A percentile compares a stretch with the other conserved stretches of the same genome.
These are phyloP conservation scores for Philantomba maxwellii DNA, from an alignment of 2,113 vertebrate species.

Conservation along the genomic window DNA sequence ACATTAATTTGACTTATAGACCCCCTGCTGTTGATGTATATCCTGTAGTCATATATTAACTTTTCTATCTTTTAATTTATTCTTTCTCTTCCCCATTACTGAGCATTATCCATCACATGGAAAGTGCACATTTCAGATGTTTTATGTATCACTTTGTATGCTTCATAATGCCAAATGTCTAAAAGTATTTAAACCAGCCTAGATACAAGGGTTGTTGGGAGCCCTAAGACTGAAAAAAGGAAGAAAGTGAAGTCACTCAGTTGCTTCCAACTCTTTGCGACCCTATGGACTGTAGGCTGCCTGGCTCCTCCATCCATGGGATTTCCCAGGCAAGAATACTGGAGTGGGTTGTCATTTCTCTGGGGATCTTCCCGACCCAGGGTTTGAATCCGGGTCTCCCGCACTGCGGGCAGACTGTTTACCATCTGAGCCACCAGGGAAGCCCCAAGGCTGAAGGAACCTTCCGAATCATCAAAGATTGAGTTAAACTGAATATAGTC, in stretches of 20 bases:
- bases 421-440: not conserved
- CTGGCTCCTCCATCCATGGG: not conserved
- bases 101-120: not conserved
- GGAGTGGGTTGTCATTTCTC: not conserved
- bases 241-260: not conserved
- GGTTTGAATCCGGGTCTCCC: not conserved
- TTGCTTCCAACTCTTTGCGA: not conserved
- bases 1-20: not conserved
- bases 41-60: not conserved
- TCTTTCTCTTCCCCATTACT: not conserved
- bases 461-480: not conserved
- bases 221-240: not conserved
- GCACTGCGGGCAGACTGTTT: not conserved
- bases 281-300: not conserved
- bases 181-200: not conserved
- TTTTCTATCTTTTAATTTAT: not conserved
- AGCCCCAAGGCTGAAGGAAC: not conserved
- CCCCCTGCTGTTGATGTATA: not conserved
- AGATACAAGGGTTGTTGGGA: not conserved
- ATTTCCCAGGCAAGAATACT: not conserved
- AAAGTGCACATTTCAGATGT: not conserved
- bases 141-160: not conserved
- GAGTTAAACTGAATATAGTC: not conserved
- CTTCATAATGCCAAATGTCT: not conserved
- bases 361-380: not conserved